Conservation (phyloP, 2,113 vertebrate species). For the Toxotes chatareus region DNA sequence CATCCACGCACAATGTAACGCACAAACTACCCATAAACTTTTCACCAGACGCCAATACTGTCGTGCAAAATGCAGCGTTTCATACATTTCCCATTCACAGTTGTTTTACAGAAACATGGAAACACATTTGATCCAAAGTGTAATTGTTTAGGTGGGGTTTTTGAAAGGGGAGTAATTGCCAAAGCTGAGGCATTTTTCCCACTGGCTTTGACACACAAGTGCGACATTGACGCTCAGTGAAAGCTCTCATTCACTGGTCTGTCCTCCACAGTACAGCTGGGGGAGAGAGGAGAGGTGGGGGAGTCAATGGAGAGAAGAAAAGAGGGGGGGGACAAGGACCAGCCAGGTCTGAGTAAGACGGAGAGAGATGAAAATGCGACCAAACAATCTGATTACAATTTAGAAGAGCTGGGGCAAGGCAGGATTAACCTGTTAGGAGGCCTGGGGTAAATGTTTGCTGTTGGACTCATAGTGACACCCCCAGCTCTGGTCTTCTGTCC, state of each 20-base stretch:
- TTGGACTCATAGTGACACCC: not conserved
- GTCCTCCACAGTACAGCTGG: slow-evolving; percentile 50
- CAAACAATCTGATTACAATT: not conserved
- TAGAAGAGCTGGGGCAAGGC: not conserved
- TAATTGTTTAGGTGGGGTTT: slow-evolving; percentile 27
- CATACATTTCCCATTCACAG: not conserved
- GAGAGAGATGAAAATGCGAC: not conserved
- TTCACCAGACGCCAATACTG: slow-evolving; percentile 1
- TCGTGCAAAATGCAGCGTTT: not conserved
- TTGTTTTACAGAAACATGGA: not conserved
- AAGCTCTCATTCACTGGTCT: slow-evolving; percentile 65
- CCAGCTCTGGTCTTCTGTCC: not conserved
- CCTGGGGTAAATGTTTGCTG: not conserved
- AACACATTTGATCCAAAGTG: not conserved
- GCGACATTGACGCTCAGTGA: slow-evolving; percentile 50
- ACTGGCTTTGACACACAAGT: slow-evolving; percentile 63
- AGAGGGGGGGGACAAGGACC: not conserved
- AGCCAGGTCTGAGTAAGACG: slow-evolving; percentile 4
- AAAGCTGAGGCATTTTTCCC: slow-evolving; percentile 25
- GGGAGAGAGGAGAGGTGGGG: slow-evolving; percentile 13
- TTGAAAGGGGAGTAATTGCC: slow-evolving; percentile 14
- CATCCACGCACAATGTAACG: not conserved
- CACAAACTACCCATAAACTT: not conserved
- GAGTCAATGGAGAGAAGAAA: not conserved
- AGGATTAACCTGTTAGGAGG: not conserved